Evolutionary conservation across 1,140 invertebrate genomes (phyloP).

Genomic region (Anastatus disparis): DNA sequence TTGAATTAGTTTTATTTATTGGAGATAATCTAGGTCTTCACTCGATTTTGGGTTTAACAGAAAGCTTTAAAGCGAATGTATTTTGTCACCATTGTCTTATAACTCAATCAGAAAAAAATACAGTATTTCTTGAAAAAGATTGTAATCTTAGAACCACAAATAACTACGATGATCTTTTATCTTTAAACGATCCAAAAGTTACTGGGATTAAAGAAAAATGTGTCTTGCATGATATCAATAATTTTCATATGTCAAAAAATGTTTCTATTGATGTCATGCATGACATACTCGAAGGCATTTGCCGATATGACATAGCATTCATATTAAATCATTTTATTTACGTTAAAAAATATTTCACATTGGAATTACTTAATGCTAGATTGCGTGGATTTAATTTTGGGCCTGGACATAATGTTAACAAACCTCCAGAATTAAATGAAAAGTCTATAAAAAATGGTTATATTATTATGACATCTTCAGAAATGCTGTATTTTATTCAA

Average conservation of each 20-base stretch:
- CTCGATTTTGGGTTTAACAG: no score
- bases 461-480: slow-evolving; percentile 48
- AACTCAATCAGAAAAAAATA: background rate
- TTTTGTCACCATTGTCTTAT: slow-evolving; percentile 36
- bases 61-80: no score
- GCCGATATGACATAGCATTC: slow-evolving; percentile 53
- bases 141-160: slow-evolving; percentile 10
- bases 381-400: slow-evolving; percentile 29
- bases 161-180: slow-evolving; percentile 39
- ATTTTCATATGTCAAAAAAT: slow-evolving; percentile 59
- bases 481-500: slow-evolving; percentile 42
- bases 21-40: background rate
- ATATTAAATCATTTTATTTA: no score
- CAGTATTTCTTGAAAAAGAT: background rate
- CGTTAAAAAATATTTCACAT: no score
- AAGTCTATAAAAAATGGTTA: slow-evolving; percentile 45
- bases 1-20: background rate
- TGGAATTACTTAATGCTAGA: slow-evolving; percentile 33
- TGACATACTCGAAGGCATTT: slow-evolving; percentile 59
- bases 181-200: no score
- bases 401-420: slow-evolving; percentile 21
- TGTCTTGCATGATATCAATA: no score
- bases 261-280: slow-evolving; percentile 58
- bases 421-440: slow-evolving; percentile 28
- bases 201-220: no score